These are phyloP conservation scores for Hyperoplus immaculatus DNA, from an alignment of 2,797 vertebrate genomes.

Conservation along the genomic window DNA sequence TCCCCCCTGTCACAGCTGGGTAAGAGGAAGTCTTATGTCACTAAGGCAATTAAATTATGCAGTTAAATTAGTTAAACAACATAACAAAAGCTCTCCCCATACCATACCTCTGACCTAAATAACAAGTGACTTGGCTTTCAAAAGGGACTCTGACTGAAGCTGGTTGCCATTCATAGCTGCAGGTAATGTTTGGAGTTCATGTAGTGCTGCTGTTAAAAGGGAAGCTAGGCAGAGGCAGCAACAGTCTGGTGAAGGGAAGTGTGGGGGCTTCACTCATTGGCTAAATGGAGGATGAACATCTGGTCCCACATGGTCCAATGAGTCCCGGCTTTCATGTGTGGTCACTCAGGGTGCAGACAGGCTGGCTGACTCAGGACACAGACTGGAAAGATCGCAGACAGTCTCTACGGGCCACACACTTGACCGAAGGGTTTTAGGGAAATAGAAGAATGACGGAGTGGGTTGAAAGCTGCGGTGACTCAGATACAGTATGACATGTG, in stretches of 20 bases:
- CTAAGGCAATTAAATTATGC: conserved; percentile 22
- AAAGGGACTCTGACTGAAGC: conserved; percentile 38
- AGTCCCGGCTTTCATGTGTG: conserved; percentile 66
- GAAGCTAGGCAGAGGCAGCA: conserved; percentile 34
- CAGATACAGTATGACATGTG: conserved; percentile 59
- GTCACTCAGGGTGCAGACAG: conserved; percentile 67
- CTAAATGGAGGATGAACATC: conserved; percentile 70
- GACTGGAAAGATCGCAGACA: conserved; percentile 57
- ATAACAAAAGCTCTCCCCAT: conserved; percentile 31
- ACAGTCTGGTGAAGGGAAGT: conserved; percentile 35
- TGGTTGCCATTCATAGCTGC: conserved; percentile 38
- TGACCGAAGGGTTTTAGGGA: conserved; percentile 37
- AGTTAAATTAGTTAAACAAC: conserved; percentile 40
- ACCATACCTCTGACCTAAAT: conserved; percentile 27
- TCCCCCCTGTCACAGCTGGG: conserved; percentile 86
- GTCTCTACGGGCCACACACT: conserved; percentile 54
- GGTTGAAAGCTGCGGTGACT: conserved; percentile 62
- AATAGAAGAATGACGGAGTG: conserved; percentile 55
- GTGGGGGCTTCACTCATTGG: conserved; percentile 45
- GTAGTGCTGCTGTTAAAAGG: conserved; percentile 58
- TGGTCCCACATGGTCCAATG: conserved; percentile 60
- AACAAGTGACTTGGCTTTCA: conserved; percentile 51
- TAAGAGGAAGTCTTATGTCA: conserved; percentile 74
- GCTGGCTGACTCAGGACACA: conserved; percentile 49
- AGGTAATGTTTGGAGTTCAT: conserved; percentile 47